Evolutionary conservation across 2,888 invertebrate genomes (phyloP).

Genomic region (Hirtodrosophila confusa): DNA sequence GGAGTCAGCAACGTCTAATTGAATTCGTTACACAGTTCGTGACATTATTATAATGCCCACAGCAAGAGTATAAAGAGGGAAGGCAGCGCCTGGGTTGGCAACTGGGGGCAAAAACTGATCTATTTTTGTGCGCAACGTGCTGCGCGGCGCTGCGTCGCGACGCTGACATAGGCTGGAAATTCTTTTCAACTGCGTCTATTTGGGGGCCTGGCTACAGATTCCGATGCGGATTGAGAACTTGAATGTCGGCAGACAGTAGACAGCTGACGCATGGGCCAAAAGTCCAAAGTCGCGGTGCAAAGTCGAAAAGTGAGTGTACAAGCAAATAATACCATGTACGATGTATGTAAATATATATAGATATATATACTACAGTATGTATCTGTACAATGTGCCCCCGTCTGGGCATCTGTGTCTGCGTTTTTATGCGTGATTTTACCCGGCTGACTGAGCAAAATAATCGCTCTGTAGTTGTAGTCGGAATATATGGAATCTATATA

Average conservation of each 20-base stretch:
- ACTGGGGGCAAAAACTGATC: conserved; percentile 40
- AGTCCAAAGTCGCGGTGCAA: conserved; percentile 46
- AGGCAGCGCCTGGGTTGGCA: not conserved
- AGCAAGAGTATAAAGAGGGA: not conserved
- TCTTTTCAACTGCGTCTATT: conserved; percentile 53
- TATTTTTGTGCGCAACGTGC: conserved; percentile 58
- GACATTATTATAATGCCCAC: too few species aligned
- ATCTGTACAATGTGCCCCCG: not conserved
- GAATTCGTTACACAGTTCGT: too few species aligned
- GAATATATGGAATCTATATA: too few species aligned
- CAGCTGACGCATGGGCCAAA: conserved; percentile 47
- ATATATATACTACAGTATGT: not conserved
- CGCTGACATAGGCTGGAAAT: conserved; percentile 74
- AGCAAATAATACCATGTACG: conserved; percentile 16
- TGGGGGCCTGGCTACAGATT: conserved; percentile 45
- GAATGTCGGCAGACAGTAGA: conserved; percentile 33
- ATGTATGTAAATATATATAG: not conserved
- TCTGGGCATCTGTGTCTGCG: conserved; percentile 19
- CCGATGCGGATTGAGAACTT: conserved; percentile 24
- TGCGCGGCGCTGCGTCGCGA: conserved; percentile 22
- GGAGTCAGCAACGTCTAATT: too few species aligned
- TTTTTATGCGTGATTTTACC: conserved; percentile 37
- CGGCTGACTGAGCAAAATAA: conserved; percentile 17
- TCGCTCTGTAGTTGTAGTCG: conserved; percentile 3
- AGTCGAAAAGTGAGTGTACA: conserved; percentile 20